Percentiles rank a stretch among this genome's conserved stretches.
Evolutionary conservation across 2,888 invertebrate genomes (phyloP).

Genomic region (Apoderus coryli): DNA sequence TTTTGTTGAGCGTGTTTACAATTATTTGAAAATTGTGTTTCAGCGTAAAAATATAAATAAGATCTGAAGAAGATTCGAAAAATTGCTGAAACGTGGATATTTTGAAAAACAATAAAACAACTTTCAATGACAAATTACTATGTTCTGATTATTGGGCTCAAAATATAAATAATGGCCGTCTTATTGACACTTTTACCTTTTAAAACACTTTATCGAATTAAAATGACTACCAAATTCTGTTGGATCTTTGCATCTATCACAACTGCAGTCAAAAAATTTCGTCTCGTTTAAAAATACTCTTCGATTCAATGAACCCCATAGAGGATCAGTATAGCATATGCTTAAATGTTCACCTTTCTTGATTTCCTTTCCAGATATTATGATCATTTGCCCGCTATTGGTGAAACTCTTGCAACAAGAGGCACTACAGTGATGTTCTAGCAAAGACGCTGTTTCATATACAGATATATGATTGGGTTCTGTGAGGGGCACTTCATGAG

Average conservation of each 20-base stretch:
- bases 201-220: slow-evolving; percentile 54
- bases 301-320: slow-evolving; percentile 67
- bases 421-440: slow-evolving; percentile 69
- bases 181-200: too few species aligned
- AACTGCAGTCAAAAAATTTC: slow-evolving; percentile 62
- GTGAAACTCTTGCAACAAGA: slow-evolving; percentile 73
- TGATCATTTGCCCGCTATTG: slow-evolving; percentile 45
- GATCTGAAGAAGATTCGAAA: too few species aligned
- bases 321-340: slow-evolving; percentile 72
- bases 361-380: too few species aligned
- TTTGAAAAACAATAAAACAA: too few species aligned
- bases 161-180: too few species aligned
- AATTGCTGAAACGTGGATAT: too few species aligned
- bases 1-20: too few species aligned
- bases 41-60: too few species aligned
- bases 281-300: slow-evolving; percentile 58
- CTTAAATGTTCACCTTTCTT: slow-evolving; percentile 51
- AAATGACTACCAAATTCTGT: slow-evolving; percentile 61
- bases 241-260: slow-evolving; percentile 53
- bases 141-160: too few species aligned
- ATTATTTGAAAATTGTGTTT: too few species aligned
- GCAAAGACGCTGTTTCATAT: slow-evolving; percentile 56
- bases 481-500: slow-evolving; percentile 62
- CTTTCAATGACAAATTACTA: too few species aligned
- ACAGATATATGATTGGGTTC: slow-evolving; percentile 61